These are phyloP conservation scores for Megaceryle alcyon DNA, from an alignment of 2,797 vertebrate genomes.

Conservation along the genomic window DNA sequence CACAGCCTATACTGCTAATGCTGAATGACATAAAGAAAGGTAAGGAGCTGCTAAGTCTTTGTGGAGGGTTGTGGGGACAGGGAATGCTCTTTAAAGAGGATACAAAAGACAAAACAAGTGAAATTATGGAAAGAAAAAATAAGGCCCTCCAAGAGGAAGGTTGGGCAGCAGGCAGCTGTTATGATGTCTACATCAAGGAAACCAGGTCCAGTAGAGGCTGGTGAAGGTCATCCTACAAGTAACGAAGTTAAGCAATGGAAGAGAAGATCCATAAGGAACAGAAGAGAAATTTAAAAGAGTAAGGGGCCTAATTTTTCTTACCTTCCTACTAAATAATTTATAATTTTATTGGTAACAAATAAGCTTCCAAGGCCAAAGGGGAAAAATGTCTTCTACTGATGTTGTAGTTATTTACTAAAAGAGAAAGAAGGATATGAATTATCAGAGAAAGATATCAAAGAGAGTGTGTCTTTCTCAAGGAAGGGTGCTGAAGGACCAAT, in stretches of 20 bases:
- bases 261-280: neutral
- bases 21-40: constrained; percentile 24
- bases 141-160: neutral
- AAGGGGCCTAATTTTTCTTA: neutral
- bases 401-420: neutral
- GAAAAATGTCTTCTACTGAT: neutral
- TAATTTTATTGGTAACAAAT: neutral
- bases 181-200: neutral
- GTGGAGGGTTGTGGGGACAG: neutral
- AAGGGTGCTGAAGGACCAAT: neutral
- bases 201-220: neutral
- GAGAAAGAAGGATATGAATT: neutral
- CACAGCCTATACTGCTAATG: constrained; percentile 6
- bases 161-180: neutral
- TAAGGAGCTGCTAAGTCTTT: constrained; percentile 31
- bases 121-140: neutral
- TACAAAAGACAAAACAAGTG: neutral
- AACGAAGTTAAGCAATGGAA: neutral
- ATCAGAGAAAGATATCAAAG: neutral
- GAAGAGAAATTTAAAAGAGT: neutral
- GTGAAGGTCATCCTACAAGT: neutral
- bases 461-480: neutral
- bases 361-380: neutral
- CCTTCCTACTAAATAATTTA: neutral
- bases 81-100: neutral